Conservation (phyloP, 2,797 vertebrate genomes). For the Rachycentron canadum region DNA sequence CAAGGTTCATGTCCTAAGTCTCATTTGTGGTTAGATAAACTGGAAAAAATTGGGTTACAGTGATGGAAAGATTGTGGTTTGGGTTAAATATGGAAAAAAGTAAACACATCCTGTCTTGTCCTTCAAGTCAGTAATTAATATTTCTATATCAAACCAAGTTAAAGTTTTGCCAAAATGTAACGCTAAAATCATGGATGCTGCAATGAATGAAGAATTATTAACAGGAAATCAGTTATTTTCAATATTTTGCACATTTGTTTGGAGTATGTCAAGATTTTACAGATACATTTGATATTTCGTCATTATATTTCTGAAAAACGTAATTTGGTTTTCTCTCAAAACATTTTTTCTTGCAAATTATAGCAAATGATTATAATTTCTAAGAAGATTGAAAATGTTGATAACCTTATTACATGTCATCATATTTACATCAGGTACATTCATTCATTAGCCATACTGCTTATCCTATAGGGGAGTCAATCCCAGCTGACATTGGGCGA, state of each 20-base stretch:
- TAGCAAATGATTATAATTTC: background rate
- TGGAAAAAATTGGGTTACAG: background rate
- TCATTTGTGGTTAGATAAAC: background rate
- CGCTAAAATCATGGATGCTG: background rate
- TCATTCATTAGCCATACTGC: no score
- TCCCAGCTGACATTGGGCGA: no score
- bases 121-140: background rate
- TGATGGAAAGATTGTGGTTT: background rate
- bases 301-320: background rate
- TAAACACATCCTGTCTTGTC: background rate
- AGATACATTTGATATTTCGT: background rate
- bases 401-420: background rate
- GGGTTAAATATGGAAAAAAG: conserved; percentile 4
- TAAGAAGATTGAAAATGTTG: background rate
- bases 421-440: no score
- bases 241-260: background rate
- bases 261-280: background rate
- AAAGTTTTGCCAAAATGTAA: background rate
- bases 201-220: background rate
- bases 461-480: no score
- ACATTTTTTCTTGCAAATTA: background rate
- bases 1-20: background rate
- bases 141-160: background rate
- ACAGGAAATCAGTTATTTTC: background rate
- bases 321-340: background rate